A percentile compares a stretch with the other conserved stretches of the same genome.
Evolutionary conservation across 2,113 vertebrate species (phyloP).

Genomic region (Corvus hawaiiensis): DNA sequence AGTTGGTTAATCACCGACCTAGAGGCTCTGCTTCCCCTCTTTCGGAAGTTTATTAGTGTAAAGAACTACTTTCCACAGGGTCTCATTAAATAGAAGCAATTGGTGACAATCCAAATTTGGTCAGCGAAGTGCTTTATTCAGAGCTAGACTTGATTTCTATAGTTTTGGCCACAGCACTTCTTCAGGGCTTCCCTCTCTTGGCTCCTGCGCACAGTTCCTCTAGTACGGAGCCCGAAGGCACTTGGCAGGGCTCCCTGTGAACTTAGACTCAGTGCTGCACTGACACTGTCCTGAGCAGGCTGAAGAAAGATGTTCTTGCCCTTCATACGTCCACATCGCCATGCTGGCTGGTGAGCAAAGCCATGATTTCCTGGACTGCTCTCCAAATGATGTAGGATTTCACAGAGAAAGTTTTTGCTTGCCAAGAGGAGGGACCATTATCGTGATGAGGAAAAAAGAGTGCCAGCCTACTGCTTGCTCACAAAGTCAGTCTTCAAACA

Average conservation of each 20-base stretch:
- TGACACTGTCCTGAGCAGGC: not conserved
- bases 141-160: not conserved
- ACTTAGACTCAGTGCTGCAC: not conserved
- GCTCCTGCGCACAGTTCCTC: not conserved
- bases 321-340: fast-evolving
- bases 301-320: not conserved
- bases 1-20: constrained; percentile 53
- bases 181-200: not conserved
- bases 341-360: not conserved
- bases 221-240: not conserved
- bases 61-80: constrained; percentile 8
- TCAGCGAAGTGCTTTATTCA: constrained; percentile 3
- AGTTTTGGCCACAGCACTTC: not conserved
- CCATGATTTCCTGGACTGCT: not conserved
- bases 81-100: constrained; percentile 38
- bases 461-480: not conserved
- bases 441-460: not conserved
- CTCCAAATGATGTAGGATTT: not conserved
- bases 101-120: constrained; percentile 42
- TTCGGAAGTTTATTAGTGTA: not conserved
- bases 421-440: not conserved
- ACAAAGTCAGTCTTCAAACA: not conserved
- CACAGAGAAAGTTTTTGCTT: not conserved
- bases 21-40: constrained; percentile 29
- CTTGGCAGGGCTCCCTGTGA: not conserved